phyloP scores from a whole-genome alignment of 2,113 vertebrate species.

The Gorilla gorilla region DNA sequence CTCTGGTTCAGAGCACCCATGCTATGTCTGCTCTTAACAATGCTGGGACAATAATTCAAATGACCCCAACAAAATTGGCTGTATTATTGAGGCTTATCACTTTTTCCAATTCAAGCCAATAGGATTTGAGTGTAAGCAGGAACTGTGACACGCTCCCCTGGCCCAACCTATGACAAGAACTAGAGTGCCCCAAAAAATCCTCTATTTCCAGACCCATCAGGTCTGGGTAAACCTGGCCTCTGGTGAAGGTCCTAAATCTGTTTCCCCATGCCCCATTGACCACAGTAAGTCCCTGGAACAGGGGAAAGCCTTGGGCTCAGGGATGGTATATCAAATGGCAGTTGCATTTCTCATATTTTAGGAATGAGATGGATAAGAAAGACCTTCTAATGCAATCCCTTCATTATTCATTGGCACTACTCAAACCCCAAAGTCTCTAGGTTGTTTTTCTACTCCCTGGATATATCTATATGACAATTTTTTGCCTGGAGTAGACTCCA shows the following conservation, averaged over 20 bases:
- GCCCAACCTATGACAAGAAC: neutral
- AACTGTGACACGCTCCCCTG: neutral
- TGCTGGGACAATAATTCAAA: neutral
- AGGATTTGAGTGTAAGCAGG: neutral
- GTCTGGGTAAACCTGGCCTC: neutral
- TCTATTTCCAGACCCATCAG: neutral
- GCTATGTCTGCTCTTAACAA: neutral
- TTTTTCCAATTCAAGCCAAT: neutral
- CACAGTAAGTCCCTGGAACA: neutral
- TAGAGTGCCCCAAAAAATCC: neutral
- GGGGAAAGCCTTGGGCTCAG: neutral
- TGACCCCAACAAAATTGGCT: neutral
- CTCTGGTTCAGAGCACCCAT: neutral
- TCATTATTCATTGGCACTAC: neutral
- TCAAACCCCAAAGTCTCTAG: neutral
- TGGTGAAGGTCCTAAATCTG: neutral
- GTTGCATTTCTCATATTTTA: neutral
- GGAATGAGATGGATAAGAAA: neutral
- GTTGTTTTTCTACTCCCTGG: neutral
- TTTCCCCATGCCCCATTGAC: neutral
- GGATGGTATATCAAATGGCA: neutral
- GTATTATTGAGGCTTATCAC: neutral
- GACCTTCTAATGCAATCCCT: neutral
- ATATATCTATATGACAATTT: neutral
- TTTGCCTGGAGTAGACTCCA: neutral